These are phyloP conservation scores for Loris lydekkerianus DNA, from an alignment of 2,797 vertebrate species.

Conservation along the genomic window DNA sequence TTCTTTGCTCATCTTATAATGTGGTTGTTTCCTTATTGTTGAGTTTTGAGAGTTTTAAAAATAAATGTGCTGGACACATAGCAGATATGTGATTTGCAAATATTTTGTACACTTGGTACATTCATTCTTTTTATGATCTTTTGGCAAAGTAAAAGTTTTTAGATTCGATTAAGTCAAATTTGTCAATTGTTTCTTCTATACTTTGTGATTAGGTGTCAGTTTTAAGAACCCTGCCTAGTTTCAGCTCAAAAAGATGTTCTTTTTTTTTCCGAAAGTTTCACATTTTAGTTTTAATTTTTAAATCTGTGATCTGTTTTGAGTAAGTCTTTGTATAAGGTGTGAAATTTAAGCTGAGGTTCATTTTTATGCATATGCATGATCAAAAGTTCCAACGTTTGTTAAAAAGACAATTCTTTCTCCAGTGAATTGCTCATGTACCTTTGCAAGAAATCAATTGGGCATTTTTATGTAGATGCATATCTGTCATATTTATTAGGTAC, in stretches of 20 bases:
- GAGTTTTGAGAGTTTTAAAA: constrained; percentile 39
- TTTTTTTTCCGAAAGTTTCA: neutral
- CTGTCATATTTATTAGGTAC: neutral
- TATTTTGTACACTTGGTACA: neutral
- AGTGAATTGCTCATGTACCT: constrained; percentile 23
- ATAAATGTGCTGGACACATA: neutral
- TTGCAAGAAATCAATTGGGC: constrained; percentile 7
- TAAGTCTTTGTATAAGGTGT: constrained; percentile 22
- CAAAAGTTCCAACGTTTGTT: constrained; percentile 2
- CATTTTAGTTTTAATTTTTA: neutral
- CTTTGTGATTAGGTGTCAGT: neutral
- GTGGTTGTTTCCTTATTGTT: neutral
- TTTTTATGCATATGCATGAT: constrained; percentile 31
- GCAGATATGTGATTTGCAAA: neutral
- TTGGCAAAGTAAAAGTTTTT: neutral
- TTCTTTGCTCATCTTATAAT: constrained; percentile 38
- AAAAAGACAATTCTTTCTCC: constrained; percentile 35
- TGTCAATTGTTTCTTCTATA: neutral
- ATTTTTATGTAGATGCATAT: neutral
- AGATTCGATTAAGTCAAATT: neutral
- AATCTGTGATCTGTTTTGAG: neutral
- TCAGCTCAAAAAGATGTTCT: neutral
- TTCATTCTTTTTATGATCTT: neutral
- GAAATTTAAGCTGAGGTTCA: neutral
- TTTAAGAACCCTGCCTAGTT: neutral